A percentile compares a stretch with the other conserved stretches of the same genome.
Evolutionary conservation across 2,113 vertebrate genomes (phyloP).

Genomic region (Ciconia maguari): DNA sequence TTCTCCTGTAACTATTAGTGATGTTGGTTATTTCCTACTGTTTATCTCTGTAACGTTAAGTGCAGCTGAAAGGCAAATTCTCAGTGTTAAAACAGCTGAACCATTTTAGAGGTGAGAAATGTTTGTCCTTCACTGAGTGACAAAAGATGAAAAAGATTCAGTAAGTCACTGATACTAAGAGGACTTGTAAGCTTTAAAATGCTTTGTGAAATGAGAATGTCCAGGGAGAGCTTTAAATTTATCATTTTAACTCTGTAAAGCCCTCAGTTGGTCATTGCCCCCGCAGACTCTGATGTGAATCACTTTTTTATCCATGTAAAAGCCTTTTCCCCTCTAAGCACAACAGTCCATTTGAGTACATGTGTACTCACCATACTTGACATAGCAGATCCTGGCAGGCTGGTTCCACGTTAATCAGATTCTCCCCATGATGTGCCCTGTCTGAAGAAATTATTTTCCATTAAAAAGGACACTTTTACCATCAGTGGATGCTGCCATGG

Average conservation of each 20-base stretch:
- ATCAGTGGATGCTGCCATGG: neutral
- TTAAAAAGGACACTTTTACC: conserved; percentile 5
- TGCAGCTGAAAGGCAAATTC: neutral
- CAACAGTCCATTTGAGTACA: neutral
- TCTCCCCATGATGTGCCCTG: neutral
- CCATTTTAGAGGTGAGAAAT: neutral
- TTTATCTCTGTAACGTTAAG: neutral
- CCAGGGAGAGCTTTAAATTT: neutral
- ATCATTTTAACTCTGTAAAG: neutral
- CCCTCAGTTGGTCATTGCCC: neutral
- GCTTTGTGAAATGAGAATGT: neutral
- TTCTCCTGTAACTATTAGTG: neutral
- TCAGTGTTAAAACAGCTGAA: neutral
- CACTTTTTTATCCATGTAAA: neutral
- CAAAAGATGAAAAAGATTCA: neutral
- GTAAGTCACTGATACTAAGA: neutral
- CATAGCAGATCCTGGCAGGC: neutral
- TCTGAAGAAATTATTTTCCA: neutral
- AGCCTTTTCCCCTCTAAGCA: neutral
- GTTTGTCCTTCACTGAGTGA: neutral
- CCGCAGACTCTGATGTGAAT: neutral
- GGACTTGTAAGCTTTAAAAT: neutral
- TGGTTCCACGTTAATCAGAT: neutral
- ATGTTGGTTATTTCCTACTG: neutral
- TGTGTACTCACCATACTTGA: neutral